Percentiles rank a stretch among this genome's conserved stretches.
Evolutionary conservation across 1,140 invertebrate species (phyloP).

Genomic region (Thaumatotibia leucotreta): DNA sequence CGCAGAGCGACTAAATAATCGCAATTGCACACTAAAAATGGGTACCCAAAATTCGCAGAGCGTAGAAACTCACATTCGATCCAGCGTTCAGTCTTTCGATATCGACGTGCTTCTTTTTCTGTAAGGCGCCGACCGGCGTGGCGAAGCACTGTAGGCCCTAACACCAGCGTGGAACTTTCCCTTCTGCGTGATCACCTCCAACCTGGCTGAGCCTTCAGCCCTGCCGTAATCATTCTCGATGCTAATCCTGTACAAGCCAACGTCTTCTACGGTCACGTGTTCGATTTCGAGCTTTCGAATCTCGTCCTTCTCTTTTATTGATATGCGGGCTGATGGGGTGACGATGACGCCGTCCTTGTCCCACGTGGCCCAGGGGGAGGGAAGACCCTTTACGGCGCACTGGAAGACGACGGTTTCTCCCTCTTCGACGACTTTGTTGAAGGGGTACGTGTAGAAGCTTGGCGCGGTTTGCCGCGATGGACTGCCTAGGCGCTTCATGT

Average conservation of each 20-base stretch:
- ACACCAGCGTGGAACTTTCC: slow-evolving; percentile 59
- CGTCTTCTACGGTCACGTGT: slow-evolving; percentile 86
- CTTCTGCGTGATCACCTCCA: slow-evolving; percentile 83
- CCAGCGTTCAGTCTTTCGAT: slow-evolving; percentile 62
- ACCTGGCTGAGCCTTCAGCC: slow-evolving; percentile 86
- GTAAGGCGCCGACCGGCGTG: slow-evolving; percentile 38
- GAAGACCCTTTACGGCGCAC: slow-evolving; percentile 86
- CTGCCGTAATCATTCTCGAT: slow-evolving; percentile 90
- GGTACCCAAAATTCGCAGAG: slow-evolving; percentile 48
- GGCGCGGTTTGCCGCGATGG: slow-evolving; percentile 76
- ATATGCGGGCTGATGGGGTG: slow-evolving; percentile 80
- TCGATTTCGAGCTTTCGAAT: slow-evolving; percentile 87
- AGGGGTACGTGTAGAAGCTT: slow-evolving; percentile 92
- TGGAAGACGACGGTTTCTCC: slow-evolving; percentile 85
- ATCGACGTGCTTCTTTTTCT: slow-evolving; percentile 42
- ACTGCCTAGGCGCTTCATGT: slow-evolving; percentile 44
- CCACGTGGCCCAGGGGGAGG: slow-evolving; percentile 87
- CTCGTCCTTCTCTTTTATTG: slow-evolving; percentile 87
- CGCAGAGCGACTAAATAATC: not conserved
- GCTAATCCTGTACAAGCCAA: slow-evolving; percentile 87
- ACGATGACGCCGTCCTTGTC: slow-evolving; percentile 85
- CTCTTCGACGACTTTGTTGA: slow-evolving; percentile 89
- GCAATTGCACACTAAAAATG: slow-evolving; percentile 22
- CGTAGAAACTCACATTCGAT: slow-evolving; percentile 15
- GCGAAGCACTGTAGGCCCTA: slow-evolving; percentile 52